These are phyloP conservation scores for Clepsis dumicolana DNA, from an alignment of 2,888 invertebrate genomes.

Conservation along the genomic window DNA sequence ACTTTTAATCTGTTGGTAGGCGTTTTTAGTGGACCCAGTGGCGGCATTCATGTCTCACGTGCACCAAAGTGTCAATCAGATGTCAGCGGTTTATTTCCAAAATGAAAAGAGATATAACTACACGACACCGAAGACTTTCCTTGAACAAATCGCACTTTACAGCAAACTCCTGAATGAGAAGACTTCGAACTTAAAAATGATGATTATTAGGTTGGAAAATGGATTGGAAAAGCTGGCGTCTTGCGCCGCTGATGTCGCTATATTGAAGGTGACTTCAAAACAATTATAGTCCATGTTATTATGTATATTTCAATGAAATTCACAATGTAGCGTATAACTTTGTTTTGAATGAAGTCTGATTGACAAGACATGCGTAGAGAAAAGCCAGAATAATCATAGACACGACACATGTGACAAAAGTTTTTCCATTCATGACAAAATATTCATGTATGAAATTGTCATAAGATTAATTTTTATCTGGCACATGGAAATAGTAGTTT, in stretches of 20 bases:
- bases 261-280: conserved; percentile 88
- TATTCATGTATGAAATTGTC: too few species aligned
- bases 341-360: too few species aligned
- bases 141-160: conserved; percentile 96
- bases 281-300: too few species aligned
- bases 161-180: conserved; percentile 90
- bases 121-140: conserved; percentile 98
- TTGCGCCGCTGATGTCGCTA: conserved; percentile 94
- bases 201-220: conserved; percentile 93
- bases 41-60: conserved; percentile 96
- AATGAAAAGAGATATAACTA: conserved; percentile 97
- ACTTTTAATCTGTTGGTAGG: conserved; percentile 67
- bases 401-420: too few species aligned
- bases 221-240: conserved; percentile 95
- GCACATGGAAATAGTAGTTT: too few species aligned
- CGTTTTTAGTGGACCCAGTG: conserved; percentile 87
- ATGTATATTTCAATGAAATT: too few species aligned
- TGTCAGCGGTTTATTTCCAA: conserved; percentile 91
- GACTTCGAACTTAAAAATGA: conserved; percentile 89
- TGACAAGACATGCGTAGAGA: too few species aligned
- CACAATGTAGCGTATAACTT: too few species aligned
- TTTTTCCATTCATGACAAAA: too few species aligned
- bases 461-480: too few species aligned
- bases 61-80: conserved; percentile 94
- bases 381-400: too few species aligned